phyloP scores from a whole-genome alignment of 2,888 invertebrate species.

The Lasioglossum calceatum region DNA sequence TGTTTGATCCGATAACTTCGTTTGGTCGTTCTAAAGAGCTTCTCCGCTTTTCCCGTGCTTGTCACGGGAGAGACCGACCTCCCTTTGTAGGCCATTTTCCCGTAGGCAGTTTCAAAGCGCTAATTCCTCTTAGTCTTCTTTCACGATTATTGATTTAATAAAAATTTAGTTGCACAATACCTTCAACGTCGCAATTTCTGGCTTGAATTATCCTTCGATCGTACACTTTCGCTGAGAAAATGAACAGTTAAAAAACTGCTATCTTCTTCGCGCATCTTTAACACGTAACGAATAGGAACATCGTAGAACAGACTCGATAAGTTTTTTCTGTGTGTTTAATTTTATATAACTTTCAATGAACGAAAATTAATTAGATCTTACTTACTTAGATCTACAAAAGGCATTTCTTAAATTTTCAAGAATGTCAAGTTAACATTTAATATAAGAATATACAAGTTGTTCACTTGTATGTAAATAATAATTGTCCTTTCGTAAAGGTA shows the following conservation, averaged over 20 bases:
- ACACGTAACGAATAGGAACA: neutral
- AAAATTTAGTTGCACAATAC: conserved; percentile 3
- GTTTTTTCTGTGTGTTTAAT: neutral
- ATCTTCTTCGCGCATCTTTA: neutral
- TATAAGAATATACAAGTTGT: too few species aligned
- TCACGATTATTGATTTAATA: conserved; percentile 37
- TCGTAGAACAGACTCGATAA: neutral
- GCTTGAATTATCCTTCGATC: neutral
- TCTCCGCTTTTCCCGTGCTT: conserved; percentile 47
- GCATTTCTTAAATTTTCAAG: too few species aligned
- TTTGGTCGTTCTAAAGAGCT: conserved; percentile 72
- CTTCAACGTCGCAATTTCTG: neutral
- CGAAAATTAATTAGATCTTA: neutral
- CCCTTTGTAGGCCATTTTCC: conserved; percentile 32
- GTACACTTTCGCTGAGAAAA: neutral
- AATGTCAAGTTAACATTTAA: too few species aligned
- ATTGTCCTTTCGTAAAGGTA: too few species aligned
- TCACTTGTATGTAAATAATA: too few species aligned
- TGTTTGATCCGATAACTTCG: conserved; percentile 81
- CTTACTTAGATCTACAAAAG: too few species aligned
- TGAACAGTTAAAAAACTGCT: neutral
- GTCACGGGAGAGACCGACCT: conserved; percentile 44
- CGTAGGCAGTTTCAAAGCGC: conserved; percentile 21
- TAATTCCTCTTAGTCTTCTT: conserved; percentile 19
- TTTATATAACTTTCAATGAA: neutral